Base-by-base conservation (phyloP, 1,140 invertebrate species). In the Solen grandis region DNA sequence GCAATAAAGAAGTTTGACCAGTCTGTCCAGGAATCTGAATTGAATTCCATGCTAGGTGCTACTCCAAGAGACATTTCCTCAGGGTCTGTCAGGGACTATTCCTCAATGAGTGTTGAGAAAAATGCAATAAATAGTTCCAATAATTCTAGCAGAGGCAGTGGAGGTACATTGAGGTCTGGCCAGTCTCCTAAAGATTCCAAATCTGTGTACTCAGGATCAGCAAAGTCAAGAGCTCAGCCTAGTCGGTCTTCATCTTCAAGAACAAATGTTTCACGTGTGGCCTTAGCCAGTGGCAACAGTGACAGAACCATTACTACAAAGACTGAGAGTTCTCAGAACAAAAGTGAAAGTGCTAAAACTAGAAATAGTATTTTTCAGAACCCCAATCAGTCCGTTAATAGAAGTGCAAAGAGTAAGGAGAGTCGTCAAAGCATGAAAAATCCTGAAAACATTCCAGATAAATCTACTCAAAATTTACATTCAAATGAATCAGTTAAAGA, bases 1-100 rank as follows among this genome's bases (percentile, higher is more conserved):
- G 86, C 88, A 50, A 87, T 90, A 16, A 41, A 84, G 41, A 79
- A 84, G 3, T 89, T 90, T 88, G 86, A 88, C 60, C 35, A 80
- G 22, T 83, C 70, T 41, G 70, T 89, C 5, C 85, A 85, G 52
- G 88, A 86, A n/a, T 81, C 86, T 29, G 83, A 87, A 46, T 74
- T 88, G 19, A 83, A 72, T 69, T 65, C 84, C 41, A 52, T 87
- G 41, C 65, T 89, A 54, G 88, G 86, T 36, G 31, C 52, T 19
- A 82, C 80, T 62, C 80, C 70, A 38, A 82, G 80, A 57, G 77
- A 73, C 19, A 72, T 52, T 36, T 13, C 57, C 2, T 0, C n/a
- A 31, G 36, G 29, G 22, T 63, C 31, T 4, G 10, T n/a, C 8
- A 14, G 25, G 10, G 14, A 65, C 36, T 13, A n/a, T 13, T 16